Evolutionary conservation across 2,888 invertebrate species (phyloP), one percentile per base, ranked within the genome.

Genomic region (Dryomyza anilis): DNA sequence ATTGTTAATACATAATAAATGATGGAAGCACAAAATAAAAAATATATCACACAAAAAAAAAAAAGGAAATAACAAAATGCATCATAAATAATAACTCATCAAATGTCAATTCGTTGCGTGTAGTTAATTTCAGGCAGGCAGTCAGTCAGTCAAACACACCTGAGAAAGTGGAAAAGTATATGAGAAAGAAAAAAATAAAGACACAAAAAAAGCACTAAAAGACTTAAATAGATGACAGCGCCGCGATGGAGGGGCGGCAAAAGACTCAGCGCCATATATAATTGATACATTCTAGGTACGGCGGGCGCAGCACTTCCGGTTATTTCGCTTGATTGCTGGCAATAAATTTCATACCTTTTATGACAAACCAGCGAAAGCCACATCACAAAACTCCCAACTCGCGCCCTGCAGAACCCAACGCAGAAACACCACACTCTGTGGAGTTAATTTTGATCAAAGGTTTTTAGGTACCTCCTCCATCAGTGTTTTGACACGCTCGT

Each of bases 321-420:
- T 14, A 43, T 43, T 43, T 43, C 16, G 48, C 25, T 50, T 23
- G 48, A 50, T 50, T 50, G 48, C 48, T 50, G 48, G 10, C 48
- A 23, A 50, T 50, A 50, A 50, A 50, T 50, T 50, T 19, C 25
- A 12, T 39, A 14, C 39, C 39, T n/a, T 3, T 7, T 39, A n/a
- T n/a, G n/a, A n/a, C n/a, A n/a, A n/a, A n/a, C n/a, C n/a, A n/a
- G n/a, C n/a, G n/a, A n/a, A n/a, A n/a, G n/a, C n/a, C n/a, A n/a
- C n/a, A n/a, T n/a, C n/a, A n/a, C n/a, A n/a, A n/a, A n/a, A n/a
- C n/a, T n/a, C n/a, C n/a, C n/a, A n/a, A n/a, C n/a, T n/a, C n/a
- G n/a, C n/a, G n/a, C n/a, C n/a, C n/a, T n/a, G n/a, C n/a, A n/a
- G n/a, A n/a, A n/a, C n/a, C n/a, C n/a, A n/a, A n/a, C n/a, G n/a